A percentile compares a stretch with the other conserved stretches of the same genome.
phyloP scores from a whole-genome alignment of 2,888 invertebrate species.

The Microplitis deprimator region DNA sequence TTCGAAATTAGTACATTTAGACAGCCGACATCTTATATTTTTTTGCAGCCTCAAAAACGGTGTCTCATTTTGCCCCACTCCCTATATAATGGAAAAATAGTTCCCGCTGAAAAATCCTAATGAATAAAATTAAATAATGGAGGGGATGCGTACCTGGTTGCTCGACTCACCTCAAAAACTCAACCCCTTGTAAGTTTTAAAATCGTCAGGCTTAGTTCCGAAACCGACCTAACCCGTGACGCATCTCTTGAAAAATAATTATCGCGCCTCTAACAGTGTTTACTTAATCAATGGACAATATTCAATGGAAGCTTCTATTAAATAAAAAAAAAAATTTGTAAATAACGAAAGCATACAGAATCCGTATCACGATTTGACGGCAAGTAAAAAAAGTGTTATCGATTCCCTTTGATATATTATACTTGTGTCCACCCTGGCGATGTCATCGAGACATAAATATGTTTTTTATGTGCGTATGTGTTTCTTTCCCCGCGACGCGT shows the following conservation, averaged over 20 bases:
- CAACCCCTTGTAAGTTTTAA: background rate
- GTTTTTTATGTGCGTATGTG: constrained; percentile 65
- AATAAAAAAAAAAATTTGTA: background rate
- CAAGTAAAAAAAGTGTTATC: constrained; percentile 60
- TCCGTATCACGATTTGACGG: background rate
- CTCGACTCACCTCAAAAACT: background rate
- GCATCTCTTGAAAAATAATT: background rate
- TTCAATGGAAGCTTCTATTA: background rate
- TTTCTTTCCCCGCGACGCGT: constrained; percentile 47
- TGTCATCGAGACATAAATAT: constrained; percentile 53
- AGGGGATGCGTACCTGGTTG: background rate
- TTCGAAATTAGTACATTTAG: too few relatives aligned
- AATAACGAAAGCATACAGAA: background rate
- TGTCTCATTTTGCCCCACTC: too few relatives aligned
- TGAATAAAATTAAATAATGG: background rate
- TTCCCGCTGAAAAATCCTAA: too few relatives aligned
- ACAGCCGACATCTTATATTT: too few relatives aligned
- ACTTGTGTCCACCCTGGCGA: constrained; percentile 49
- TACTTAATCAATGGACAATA: background rate
- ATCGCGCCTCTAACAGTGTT: background rate
- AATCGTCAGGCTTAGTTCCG: background rate
- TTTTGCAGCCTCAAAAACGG: too few relatives aligned
- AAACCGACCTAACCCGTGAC: background rate
- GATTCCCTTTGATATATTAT: constrained; percentile 71
- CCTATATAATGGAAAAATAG: too few relatives aligned